These are phyloP conservation scores for Ricordea florida DNA, from an alignment of 92 coral and sea anemone genomes.

Conservation along the genomic window DNA sequence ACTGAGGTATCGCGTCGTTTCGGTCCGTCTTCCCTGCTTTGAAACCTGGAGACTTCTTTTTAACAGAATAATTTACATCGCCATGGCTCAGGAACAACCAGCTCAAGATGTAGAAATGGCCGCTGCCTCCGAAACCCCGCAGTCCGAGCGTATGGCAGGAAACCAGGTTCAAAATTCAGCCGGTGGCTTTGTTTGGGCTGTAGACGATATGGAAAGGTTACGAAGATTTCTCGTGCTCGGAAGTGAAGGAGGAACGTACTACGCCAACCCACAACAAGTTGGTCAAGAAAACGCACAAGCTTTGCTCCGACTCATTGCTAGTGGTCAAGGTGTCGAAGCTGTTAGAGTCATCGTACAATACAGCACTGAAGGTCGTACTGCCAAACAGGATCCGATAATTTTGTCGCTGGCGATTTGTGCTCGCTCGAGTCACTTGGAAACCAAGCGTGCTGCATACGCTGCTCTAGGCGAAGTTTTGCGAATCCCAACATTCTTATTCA, in stretches of 20 bases:
- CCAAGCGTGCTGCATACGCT: conserved; percentile 83
- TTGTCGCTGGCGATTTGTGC: conserved; percentile 84
- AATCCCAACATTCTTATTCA: conserved; percentile 90
- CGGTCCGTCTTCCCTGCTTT: no score
- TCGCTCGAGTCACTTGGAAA: conserved; percentile 63
- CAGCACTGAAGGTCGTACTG: conserved; percentile 88
- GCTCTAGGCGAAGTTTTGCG: conserved; percentile 71
- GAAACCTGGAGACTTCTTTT: no score
- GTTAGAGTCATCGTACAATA: conserved; percentile 68
- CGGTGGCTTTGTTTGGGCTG: conserved; percentile 84
- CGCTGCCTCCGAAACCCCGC: conserved; percentile 26
- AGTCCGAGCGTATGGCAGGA: conserved; percentile 41
- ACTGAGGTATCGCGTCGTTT: no score
- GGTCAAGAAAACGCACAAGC: conserved; percentile 81
- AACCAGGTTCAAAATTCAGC: conserved; percentile 83
- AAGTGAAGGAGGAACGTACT: conserved; percentile 83
- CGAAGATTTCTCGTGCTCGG: conserved; percentile 90
- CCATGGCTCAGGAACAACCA: conserved; percentile 48
- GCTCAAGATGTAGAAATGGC: conserved; percentile 55
- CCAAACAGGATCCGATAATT: conserved; percentile 88
- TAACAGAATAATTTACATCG: no score
- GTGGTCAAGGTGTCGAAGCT: conserved; percentile 79
- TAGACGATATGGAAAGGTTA: conserved; percentile 80
- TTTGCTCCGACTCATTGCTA: conserved; percentile 62
- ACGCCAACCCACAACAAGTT: conserved; percentile 53